These are phyloP conservation scores for Chaetorhynchus papuensis DNA, from an alignment of 2,113 vertebrate species.

Conservation along the genomic window DNA sequence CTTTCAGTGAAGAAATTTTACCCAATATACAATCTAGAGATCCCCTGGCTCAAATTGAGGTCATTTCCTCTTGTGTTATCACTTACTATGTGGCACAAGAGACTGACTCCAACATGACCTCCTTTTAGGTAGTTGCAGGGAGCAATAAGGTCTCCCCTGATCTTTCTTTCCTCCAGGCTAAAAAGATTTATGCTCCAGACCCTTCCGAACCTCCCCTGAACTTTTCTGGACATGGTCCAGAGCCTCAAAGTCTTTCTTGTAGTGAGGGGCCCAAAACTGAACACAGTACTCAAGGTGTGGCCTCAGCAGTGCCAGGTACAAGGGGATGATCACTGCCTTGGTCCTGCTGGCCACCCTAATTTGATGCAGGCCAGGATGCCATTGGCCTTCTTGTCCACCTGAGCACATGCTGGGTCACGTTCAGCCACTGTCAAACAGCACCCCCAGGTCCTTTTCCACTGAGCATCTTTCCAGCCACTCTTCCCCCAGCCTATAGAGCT, in stretches of 20 bases:
- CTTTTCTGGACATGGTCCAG: background rate
- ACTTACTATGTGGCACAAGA: background rate
- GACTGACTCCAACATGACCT: too few relatives aligned
- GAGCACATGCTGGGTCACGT: background rate
- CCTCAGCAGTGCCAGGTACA: background rate
- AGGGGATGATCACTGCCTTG: rapidly evolving
- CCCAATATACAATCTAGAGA: background rate
- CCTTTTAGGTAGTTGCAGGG: background rate
- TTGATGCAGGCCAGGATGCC: background rate
- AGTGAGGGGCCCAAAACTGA: background rate
- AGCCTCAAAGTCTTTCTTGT: background rate
- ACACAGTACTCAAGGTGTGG: background rate
- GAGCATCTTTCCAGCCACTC: background rate
- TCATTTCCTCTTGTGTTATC: background rate
- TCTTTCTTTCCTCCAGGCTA: background rate
- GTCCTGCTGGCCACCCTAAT: background rate
- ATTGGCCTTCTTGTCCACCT: background rate
- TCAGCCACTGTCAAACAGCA: background rate
- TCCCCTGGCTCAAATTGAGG: background rate
- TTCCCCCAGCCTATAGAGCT: background rate
- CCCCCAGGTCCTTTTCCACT: background rate
- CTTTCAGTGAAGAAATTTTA: background rate
- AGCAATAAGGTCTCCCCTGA: background rate
- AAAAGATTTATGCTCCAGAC: background rate
- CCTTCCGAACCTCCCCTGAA: background rate